These are phyloP conservation scores for Lepus townsendii DNA, from an alignment of 2,797 vertebrate genomes.

Conservation along the genomic window DNA sequence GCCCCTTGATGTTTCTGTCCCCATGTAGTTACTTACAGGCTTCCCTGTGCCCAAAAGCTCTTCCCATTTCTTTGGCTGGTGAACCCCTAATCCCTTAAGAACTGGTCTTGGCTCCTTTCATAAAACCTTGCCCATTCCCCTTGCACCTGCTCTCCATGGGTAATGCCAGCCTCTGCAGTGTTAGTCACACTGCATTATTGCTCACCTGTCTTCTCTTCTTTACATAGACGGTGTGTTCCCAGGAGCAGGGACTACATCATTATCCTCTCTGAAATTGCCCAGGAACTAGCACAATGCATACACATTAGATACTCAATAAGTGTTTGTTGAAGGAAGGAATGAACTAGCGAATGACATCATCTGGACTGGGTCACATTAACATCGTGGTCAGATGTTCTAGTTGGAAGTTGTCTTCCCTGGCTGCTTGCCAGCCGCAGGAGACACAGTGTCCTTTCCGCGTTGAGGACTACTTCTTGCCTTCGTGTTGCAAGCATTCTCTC, in stretches of 20 bases:
- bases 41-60: background rate
- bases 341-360: background rate
- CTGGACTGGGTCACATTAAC: background rate
- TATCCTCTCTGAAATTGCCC: slow-evolving; percentile 23
- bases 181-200: background rate
- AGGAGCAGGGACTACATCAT: background rate
- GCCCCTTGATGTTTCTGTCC: background rate
- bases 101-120: background rate
- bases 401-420: background rate
- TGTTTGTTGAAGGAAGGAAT: background rate
- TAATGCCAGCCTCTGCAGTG: background rate
- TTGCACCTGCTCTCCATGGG: background rate
- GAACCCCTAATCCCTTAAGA: background rate
- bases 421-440: background rate
- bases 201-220: background rate
- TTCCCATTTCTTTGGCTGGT: background rate
- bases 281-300: background rate
- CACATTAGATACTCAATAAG: background rate
- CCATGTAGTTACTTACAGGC: rapidly evolving
- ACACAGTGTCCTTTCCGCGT: background rate
- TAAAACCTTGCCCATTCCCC: background rate
- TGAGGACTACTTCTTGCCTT: background rate
- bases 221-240: background rate
- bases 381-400: background rate
- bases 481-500: background rate